These are phyloP conservation scores for Phoebastria nigripes DNA, from an alignment of 2,797 vertebrate species.

Conservation along the genomic window DNA sequence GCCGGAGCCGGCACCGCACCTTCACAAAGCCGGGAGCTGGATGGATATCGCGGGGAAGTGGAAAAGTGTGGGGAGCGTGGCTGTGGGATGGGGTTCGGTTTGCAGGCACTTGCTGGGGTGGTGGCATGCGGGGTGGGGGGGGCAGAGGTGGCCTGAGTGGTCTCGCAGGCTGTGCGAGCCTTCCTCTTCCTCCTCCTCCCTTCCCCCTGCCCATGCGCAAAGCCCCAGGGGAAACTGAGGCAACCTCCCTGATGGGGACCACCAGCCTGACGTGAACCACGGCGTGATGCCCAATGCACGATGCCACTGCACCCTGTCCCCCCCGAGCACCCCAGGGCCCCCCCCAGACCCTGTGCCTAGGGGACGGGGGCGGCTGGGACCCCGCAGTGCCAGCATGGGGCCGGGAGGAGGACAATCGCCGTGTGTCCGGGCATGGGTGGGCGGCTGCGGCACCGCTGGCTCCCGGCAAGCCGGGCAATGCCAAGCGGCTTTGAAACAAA, in stretches of 20 bases:
- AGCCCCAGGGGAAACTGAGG: not conserved
- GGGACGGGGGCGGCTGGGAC: not conserved
- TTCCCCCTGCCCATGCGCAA: not conserved
- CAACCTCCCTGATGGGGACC: not conserved
- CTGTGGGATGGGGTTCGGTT: not conserved
- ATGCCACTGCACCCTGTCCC: not conserved
- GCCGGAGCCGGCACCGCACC: not conserved
- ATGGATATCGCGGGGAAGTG: not conserved
- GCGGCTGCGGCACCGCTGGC: conserved; percentile 67
- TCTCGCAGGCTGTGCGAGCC: not conserved
- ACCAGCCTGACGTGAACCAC: rapidly evolving
- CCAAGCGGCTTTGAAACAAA: conserved; percentile 58
- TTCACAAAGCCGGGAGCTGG: not conserved
- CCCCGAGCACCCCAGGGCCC: not conserved
- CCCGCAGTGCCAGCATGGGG: not conserved
- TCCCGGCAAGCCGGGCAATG: not conserved
- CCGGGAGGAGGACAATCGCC: conserved; percentile 6
- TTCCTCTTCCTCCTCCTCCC: not conserved
- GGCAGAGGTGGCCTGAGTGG: not conserved
- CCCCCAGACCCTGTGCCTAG: not conserved
- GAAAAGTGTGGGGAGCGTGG: not conserved
- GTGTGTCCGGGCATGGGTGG: conserved; percentile 19
- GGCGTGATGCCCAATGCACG: not conserved
- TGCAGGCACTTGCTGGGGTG: not conserved
- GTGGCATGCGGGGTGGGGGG: rapidly evolving